Evolutionary conservation across 2,797 vertebrate genomes (phyloP), one percentile per base, ranked within the genome.

Genomic region (Hyperoplus immaculatus): DNA sequence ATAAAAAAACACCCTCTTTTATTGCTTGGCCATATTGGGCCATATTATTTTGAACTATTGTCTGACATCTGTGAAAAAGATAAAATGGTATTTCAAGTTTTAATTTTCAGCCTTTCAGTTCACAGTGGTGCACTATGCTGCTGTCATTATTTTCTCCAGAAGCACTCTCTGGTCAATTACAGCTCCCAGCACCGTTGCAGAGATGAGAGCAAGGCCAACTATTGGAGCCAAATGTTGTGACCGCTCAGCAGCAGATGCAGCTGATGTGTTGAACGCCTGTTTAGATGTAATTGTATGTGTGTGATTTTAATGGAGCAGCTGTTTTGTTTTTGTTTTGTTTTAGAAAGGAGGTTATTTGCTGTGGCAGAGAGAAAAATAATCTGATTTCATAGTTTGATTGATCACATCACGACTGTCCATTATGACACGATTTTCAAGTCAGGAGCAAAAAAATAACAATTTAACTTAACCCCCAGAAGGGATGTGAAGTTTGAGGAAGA

Each of bases 121-220:
- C 66, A 10, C 71, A 61, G 62, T 7, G 11, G 59, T 63, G 58
- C 66, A n/a, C 66, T 49, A 53, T n/a, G 75, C 80, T 77, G 42
- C 80, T 77, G 42, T 82, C 80, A 83, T 85, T 75, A 78, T 68
- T 75, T 75, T 41, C 54, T 11, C 54, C 69, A 77, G 67, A 68
- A 83, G 74, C 80, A 50, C 85, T 87, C 68, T 77, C 39, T 41
- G 77, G 71, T 69, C 82, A 82, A 77, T 90, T 80, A 66, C 57
- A 65, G 83, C 80, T 72, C 60, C 45, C 64, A 62, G 72, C 54
- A 67, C 62, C 60, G 49, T 57, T 78, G 78, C 72, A 78, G 72
- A 72, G 50, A 81, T 76, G 64, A 88, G 70, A 80, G 83, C 56
- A 63, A 71, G 65, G 5, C 29, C 29, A 29, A 55, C 61, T 43